phyloP scores from a whole-genome alignment of 92 coral and sea anemone genomes.

The Palythoa heliodiscus region DNA sequence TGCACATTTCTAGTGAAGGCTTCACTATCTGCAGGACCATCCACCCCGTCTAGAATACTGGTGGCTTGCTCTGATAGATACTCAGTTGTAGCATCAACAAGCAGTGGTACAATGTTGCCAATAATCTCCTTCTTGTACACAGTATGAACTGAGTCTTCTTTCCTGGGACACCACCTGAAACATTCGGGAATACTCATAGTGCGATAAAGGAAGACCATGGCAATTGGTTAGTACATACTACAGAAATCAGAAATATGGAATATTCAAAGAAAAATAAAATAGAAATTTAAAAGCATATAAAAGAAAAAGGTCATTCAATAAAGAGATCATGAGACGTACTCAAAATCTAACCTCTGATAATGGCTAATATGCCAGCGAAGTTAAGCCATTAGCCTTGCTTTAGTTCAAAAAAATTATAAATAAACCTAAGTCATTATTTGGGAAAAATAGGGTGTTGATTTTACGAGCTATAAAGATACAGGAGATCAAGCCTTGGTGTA shows the following conservation, averaged over 20 bases:
- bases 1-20: slow-evolving; percentile 78
- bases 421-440: too few species aligned
- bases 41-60: slow-evolving; percentile 78
- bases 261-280: too few species aligned
- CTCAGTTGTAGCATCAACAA: slow-evolving; percentile 95
- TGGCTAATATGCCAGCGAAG: too few species aligned
- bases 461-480: too few species aligned
- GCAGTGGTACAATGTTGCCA: slow-evolving; percentile 72
- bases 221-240: background rate
- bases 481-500: too few species aligned
- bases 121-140: slow-evolving; percentile 73
- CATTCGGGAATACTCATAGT: background rate
- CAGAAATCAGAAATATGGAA: background rate
- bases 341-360: too few species aligned
- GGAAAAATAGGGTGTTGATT: too few species aligned
- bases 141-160: slow-evolving; percentile 78
- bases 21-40: slow-evolving; percentile 84
- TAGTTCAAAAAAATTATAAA: too few species aligned
- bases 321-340: too few species aligned
- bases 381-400: too few species aligned
- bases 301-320: too few species aligned
- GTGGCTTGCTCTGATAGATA: slow-evolving; percentile 74
- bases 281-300: too few species aligned
- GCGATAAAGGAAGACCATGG: background rate
- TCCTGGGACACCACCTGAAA: slow-evolving; percentile 85